Percentiles rank a stretch among this genome's conserved stretches.
phyloP scores from a whole-genome alignment of 2,113 vertebrate genomes.

The Apodemus speciosus region DNA sequence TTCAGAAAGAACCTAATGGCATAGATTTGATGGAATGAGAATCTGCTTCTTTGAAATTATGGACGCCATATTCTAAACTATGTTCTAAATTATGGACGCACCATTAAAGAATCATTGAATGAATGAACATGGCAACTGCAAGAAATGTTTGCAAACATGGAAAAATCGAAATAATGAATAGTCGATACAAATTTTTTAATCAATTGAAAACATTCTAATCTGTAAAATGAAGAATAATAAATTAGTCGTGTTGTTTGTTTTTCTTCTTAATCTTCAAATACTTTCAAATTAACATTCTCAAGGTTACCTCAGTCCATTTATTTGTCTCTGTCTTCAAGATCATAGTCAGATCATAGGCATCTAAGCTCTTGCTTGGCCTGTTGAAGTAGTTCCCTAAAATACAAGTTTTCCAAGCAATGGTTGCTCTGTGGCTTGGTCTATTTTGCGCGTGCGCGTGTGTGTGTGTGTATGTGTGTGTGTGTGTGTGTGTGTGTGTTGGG shows the following conservation, averaged over 20 bases:
- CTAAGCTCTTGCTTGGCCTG: not conserved
- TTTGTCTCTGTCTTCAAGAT: not conserved
- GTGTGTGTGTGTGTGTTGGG: not conserved
- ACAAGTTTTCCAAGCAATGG: not conserved
- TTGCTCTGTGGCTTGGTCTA: not conserved
- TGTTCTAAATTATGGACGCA: too few species aligned
- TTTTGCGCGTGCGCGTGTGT: not conserved
- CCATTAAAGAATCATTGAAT: not conserved
- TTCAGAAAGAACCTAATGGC: not conserved
- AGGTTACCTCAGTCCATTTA: not conserved
- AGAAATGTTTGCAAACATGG: not conserved
- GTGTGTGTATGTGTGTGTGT: not conserved
- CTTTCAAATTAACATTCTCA: not conserved
- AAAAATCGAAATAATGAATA: not conserved
- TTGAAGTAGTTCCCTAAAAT: not conserved
- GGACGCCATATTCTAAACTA: constrained; percentile 7
- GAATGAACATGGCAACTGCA: not conserved
- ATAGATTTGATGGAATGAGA: not conserved
- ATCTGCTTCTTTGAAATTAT: not conserved
- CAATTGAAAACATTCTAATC: not conserved
- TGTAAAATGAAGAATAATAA: constrained; percentile 9
- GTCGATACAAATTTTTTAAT: not conserved
- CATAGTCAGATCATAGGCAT: not conserved
- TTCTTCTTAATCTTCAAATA: not conserved
- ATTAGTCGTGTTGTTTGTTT: not conserved